These are phyloP conservation scores for Armadillidium nasatum DNA, from an alignment of 1,140 invertebrate genomes.

Conservation along the genomic window DNA sequence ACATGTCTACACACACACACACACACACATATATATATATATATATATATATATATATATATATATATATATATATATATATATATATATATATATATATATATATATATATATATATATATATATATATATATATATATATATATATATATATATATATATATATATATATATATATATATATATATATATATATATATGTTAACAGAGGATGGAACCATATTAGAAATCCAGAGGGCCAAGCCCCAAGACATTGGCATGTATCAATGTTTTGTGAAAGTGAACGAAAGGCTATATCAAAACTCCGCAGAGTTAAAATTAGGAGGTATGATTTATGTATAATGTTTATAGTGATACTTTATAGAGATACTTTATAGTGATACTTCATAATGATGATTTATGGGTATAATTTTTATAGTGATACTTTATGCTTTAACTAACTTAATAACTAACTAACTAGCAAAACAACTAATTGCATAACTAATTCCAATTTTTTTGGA, in stretches of 20 bases:
- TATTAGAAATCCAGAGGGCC: not conserved
- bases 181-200: conserved; percentile 15
- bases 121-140: conserved; percentile 15
- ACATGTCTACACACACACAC: too few relatives aligned
- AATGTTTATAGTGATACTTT: too few relatives aligned
- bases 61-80: too few relatives aligned
- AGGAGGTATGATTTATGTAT: not conserved
- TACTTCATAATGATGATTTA: too few relatives aligned
- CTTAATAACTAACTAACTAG: too few relatives aligned
- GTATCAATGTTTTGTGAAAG: not conserved
- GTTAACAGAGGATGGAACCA: not conserved
- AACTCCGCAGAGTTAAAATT: not conserved
- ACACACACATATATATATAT: too few relatives aligned
- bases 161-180: conserved; percentile 4
- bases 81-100: conserved; percentile 15
- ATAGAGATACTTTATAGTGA: too few relatives aligned
- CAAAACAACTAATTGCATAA: too few relatives aligned
- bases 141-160: conserved; percentile 3
- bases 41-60: too few relatives aligned
- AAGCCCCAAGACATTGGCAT: not conserved
- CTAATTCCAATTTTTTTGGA: too few relatives aligned
- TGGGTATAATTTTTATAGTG: too few relatives aligned
- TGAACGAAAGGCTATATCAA: not conserved
- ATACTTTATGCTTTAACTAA: too few relatives aligned
- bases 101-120: conserved; percentile 15